phyloP scores from a whole-genome alignment of 2,888 invertebrate species.

The Atethmia centrago region DNA sequence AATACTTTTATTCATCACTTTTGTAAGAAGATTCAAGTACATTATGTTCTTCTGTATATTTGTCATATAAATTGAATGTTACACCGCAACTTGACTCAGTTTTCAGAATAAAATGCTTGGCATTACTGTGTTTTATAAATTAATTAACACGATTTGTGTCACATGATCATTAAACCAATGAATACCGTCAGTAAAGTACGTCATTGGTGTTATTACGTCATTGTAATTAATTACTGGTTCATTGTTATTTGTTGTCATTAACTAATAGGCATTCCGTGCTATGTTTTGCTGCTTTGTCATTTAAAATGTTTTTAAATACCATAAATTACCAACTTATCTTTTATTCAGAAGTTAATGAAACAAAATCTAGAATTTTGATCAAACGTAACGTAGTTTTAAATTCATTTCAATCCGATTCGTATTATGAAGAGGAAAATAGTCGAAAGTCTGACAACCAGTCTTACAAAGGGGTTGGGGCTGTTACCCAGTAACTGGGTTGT shows the following conservation, averaged over 20 bases:
- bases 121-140: not conserved
- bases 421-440: not conserved
- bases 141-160: constrained; percentile 33
- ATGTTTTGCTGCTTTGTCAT: constrained; percentile 16
- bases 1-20: not conserved
- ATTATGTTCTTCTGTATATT: constrained; percentile 6
- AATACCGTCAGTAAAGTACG: constrained; percentile 14
- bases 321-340: not conserved
- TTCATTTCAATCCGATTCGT: not conserved
- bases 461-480: too few relatives aligned
- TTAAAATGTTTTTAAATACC: not conserved
- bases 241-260: constrained; percentile 12
- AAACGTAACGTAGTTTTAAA: too few relatives aligned
- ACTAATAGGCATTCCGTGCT: not conserved
- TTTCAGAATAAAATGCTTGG: not conserved
- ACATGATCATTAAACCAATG: constrained; percentile 16
- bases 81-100: not conserved
- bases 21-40: not conserved
- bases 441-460: too few relatives aligned
- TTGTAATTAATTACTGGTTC: constrained; percentile 6
- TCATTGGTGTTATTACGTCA: constrained; percentile 39
- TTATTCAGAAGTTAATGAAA: not conserved
- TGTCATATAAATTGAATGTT: constrained; percentile 3
- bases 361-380: not conserved
- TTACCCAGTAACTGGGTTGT: too few relatives aligned